phyloP scores from a whole-genome alignment of 2,113 vertebrate species.

The Phocoena phocoena region DNA sequence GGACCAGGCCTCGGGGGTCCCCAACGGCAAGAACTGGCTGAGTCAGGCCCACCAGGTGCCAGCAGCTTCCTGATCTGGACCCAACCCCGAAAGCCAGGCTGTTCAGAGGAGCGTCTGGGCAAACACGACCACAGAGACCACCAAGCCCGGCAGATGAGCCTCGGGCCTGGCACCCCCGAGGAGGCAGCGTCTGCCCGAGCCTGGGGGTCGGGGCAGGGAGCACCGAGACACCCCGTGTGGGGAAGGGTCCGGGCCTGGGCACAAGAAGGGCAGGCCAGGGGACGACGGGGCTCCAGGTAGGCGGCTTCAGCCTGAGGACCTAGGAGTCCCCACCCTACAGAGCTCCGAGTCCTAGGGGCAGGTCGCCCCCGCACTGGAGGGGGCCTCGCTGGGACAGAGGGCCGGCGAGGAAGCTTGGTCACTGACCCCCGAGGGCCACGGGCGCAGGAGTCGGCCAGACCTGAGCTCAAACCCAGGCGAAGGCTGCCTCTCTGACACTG shows the following conservation, averaged over 20 bases:
- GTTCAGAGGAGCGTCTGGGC: not conserved
- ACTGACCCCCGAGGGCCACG: not conserved
- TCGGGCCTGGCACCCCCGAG: not conserved
- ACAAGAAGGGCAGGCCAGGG: not conserved
- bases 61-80: not conserved
- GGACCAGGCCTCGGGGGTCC: not conserved
- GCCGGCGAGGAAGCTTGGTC: not conserved
- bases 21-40: accelerated
- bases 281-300: not conserved
- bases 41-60: not conserved
- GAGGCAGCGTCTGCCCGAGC: accelerated
- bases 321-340: not conserved
- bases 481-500: accelerated
- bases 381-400: accelerated
- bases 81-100: not conserved
- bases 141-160: not conserved
- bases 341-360: not conserved
- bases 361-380: accelerated
- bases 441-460: not conserved
- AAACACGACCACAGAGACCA: accelerated
- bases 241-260: too few species aligned
- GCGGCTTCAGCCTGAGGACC: accelerated
- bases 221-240: too few species aligned
- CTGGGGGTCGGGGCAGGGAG: not conserved
- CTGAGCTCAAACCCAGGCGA: accelerated